Conservation (phyloP, 2,113 vertebrate species). For the Lagopus leucura region DNA sequence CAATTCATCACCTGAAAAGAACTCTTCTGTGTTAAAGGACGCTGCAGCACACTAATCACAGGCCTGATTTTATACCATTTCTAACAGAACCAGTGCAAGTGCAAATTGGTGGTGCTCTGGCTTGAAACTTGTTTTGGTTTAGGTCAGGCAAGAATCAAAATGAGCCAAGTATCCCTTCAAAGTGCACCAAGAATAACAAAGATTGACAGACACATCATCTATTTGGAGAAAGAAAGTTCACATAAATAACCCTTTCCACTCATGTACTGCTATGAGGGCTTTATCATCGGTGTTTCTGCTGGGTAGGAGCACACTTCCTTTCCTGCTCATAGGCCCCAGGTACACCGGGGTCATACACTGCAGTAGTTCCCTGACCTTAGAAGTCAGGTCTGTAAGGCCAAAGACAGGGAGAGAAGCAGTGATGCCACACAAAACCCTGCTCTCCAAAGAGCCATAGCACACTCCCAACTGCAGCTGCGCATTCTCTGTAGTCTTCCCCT, state of each 20-base stretch:
- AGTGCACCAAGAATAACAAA: not conserved
- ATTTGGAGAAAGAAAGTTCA: not conserved
- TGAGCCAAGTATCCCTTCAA: not conserved
- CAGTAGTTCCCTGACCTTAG: not conserved
- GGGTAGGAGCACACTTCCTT: not conserved
- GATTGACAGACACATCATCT: not conserved
- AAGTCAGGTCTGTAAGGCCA: not conserved
- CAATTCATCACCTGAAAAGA: constrained; percentile 8
- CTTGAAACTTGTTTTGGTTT: constrained; percentile 24
- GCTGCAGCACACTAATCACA: not conserved
- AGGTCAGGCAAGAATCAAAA: not conserved
- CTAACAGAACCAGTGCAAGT: not conserved
- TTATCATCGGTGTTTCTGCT: not conserved
- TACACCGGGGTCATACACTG: not conserved
- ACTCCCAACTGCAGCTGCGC: not conserved
- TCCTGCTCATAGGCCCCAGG: not conserved
- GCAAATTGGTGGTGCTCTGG: not conserved
- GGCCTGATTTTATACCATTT: not conserved
- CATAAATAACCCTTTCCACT: not conserved
- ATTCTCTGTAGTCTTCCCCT: constrained; percentile 8
- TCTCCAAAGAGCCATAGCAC: not conserved
- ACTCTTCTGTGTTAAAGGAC: not conserved
- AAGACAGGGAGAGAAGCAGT: fast-evolving
- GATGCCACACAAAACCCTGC: not conserved
- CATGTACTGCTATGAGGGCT: not conserved